phyloP scores from a whole-genome alignment of 2,888 invertebrate species.

The Cordilura impudica region DNA sequence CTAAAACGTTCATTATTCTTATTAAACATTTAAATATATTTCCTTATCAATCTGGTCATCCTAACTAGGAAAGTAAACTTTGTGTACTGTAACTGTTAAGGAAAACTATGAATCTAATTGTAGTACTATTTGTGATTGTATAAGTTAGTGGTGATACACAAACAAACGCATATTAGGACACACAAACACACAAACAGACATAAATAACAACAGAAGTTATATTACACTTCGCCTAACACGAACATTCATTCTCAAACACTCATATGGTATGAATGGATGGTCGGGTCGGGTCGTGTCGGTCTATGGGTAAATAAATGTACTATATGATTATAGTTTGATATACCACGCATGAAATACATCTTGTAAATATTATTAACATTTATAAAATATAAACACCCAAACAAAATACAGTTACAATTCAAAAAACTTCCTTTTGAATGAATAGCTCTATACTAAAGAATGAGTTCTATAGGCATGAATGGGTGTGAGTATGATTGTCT shows the following conservation, averaged over 20 bases:
- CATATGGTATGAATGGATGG: background rate
- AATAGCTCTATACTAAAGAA: background rate
- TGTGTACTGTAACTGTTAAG: constrained; percentile 37
- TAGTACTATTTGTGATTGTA: constrained; percentile 14
- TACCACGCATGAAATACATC: constrained; percentile 30
- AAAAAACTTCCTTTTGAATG: constrained; percentile 17
- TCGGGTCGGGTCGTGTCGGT: too few relatives aligned
- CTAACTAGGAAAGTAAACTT: background rate
- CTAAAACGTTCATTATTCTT: too few relatives aligned
- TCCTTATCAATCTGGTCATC: constrained; percentile 29
- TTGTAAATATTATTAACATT: constrained; percentile 49
- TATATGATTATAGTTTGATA: constrained; percentile 34
- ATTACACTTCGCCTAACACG: background rate
- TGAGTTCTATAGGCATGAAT: background rate
- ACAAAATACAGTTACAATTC: constrained; percentile 21
- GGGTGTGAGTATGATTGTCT: background rate
- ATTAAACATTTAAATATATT: too few relatives aligned
- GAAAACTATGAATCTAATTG: constrained; percentile 57
- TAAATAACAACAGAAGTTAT: background rate
- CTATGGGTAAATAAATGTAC: constrained; percentile 1
- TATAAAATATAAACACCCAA: constrained; percentile 12
- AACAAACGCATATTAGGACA: too few relatives aligned
- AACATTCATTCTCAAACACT: background rate
- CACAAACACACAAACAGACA: constrained; percentile 18
- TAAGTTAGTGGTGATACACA: too few relatives aligned